Evolutionary conservation across 2,888 invertebrate genomes (phyloP), one percentile per base, ranked within the genome.

Genomic region (Caenorhabditis sp.): DNA sequence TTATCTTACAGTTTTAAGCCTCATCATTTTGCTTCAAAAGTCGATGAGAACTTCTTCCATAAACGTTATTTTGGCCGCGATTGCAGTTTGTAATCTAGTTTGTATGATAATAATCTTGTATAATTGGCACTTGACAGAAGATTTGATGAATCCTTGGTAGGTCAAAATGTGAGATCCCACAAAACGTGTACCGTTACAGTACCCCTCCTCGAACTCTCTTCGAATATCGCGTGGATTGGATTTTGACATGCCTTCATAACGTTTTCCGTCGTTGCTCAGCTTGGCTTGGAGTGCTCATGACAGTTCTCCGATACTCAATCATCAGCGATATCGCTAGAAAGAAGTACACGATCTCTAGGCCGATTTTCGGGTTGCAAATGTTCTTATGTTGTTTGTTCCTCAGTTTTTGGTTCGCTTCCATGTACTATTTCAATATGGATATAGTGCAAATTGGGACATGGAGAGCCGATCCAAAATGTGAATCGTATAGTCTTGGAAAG

Each of bases 281-380:
- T 28, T 72, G 72, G 72, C 72, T 72, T 22, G 72, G 47, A 14
- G 61, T 72, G 5, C n/a, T 49, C 1, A 31, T 72, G 28, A 24
- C 72, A 1, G 19, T 47, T 2, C 7, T 72, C 7, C 8, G 31
- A 41, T 61, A 61, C 49, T 22, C 35, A 0, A 49, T 72, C 1
- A 31, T 72, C 47, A 35, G 38, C 5, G 56, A 56, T 24, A 41
- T 69, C 0, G 38, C 54, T 3, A 14, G 35, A 8, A 31, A 41
- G 26, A 56, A 47, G n/a, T n/a, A n/a, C 22, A 69, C 19, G n/a
- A 54, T 69, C 24, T 16, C 69, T 12, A 56, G 19, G 16, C 54
- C 54, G 22, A 7, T 7, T 5, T 24, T 31, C 26, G 69, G 69
- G 0, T 26, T 31, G 16, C 56, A 56, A 24, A 22, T 31, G 14